Evolutionary conservation across 2,888 invertebrate species (phyloP).

Genomic region (Agonum fuliginosum): DNA sequence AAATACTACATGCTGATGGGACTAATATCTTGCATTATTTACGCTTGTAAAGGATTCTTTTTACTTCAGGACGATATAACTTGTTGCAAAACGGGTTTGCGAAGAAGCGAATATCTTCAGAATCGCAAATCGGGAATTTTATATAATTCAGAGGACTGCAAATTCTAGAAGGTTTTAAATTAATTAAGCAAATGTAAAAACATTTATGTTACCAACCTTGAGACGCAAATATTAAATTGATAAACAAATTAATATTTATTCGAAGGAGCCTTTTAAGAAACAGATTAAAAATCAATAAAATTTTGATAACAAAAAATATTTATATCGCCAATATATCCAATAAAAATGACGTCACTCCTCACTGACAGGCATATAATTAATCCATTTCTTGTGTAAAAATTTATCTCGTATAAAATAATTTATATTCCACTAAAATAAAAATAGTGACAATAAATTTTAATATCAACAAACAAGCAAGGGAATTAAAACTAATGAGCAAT

Average conservation of each 20-base stretch:
- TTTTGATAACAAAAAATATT: conserved; percentile 18
- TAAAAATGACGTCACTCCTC: neutral
- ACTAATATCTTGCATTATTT: conserved; percentile 46
- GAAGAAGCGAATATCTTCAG: neutral
- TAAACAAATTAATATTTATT: conserved; percentile 38
- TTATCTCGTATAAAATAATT: conserved; percentile 41
- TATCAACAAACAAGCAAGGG: conserved; percentile 37
- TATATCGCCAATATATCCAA: conserved; percentile 8
- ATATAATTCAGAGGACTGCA: conserved; percentile 31
- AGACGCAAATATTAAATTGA: conserved; percentile 7
- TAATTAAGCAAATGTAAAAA: no score
- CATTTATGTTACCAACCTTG: neutral
- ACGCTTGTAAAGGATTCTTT: conserved; percentile 37
- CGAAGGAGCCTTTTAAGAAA: neutral
- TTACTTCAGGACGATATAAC: neutral
- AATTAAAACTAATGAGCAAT: conserved; percentile 57
- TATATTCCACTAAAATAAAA: conserved; percentile 41
- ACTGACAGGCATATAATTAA: conserved; percentile 30
- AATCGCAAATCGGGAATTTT: conserved; percentile 34
- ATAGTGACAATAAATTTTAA: conserved; percentile 46
- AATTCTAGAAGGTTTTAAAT: no score
- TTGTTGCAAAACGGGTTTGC: conserved; percentile 40
- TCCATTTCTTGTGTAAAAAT: conserved; percentile 33
- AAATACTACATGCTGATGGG: conserved; percentile 44
- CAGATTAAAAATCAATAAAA: conserved; percentile 3